Evolutionary conservation across 92 coral and sea anemone species (phyloP), one percentile per base, ranked within the genome.

Genomic region (Umimayanthus chanpuru): DNA sequence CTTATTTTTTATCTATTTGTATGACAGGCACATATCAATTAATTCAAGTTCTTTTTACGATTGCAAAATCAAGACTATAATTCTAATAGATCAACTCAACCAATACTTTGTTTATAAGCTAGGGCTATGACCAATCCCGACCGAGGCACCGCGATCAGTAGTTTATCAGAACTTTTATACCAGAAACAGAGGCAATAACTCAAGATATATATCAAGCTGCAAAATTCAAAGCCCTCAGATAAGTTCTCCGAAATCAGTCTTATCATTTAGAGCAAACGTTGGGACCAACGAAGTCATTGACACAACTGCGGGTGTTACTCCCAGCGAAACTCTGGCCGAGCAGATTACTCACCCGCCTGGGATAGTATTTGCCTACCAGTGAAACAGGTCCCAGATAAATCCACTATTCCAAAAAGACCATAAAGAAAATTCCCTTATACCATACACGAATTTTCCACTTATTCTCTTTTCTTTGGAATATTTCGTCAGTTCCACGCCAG

Each of bases 401-500:
- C 29, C 77, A 11, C 78, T 83, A 83, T 68, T 88, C 73, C 88
- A 88, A 76, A 81, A 88, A 28, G 75, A 81, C 72, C 70, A 88
- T 74, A 58, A 72, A 49, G 61, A 81, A 68, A 83, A 29, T 39
- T 83, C 87, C 76, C 66, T 81, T 67, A 83, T 6, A 82, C 76
- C 86, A 82, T 43, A 82, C 28, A 66, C 66, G 56, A 82, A 68
- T 40, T 43, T 82, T 89, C 81, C 85, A 30, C 68, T 74, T 80
- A 87, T 85, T 85, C 85, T 80, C 86, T 84, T 65, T 90, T 86
- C 93, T 77, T 88, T 78, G 90, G 96, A 88, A 81, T 56, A 92
- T 88, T 88, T 88, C 90, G 93, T 92, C 86, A 91, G 95, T 90
- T 92, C 91, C 91, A 92, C 87, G 86, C 77, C 93, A 88, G 81